These are phyloP conservation scores for Rhopalosiphum nymphaeae DNA, from an alignment of 2,888 invertebrate species.

Conservation along the genomic window DNA sequence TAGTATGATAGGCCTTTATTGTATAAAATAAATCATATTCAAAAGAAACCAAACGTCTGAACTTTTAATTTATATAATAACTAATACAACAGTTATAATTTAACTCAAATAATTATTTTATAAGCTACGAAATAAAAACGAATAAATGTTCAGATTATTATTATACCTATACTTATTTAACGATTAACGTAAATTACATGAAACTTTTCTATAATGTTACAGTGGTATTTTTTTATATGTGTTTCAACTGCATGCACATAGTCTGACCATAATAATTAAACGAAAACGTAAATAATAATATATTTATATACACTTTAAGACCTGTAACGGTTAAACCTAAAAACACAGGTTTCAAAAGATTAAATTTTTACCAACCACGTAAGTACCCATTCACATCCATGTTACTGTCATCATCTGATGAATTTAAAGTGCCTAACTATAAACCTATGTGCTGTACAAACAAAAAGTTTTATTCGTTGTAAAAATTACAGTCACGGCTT, in stretches of 20 bases:
- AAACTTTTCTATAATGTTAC: not conserved
- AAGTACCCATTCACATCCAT: no score
- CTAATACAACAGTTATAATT: not conserved
- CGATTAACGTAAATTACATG: no score
- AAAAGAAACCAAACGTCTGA: not conserved
- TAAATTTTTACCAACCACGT: slow-evolving; percentile 32
- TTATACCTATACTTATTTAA: not conserved
- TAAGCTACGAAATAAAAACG: not conserved
- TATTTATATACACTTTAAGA: not conserved
- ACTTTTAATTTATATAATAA: not conserved
- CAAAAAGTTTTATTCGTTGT: not conserved
- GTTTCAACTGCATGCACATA: not conserved
- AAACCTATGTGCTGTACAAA: not conserved
- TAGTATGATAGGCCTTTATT: not conserved
- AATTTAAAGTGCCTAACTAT: slow-evolving; percentile 31
- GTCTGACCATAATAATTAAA: not conserved
- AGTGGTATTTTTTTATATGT: not conserved
- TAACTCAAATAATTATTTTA: not conserved
- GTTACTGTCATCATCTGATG: not conserved
- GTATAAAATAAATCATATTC: not conserved
- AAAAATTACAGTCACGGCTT: not conserved
- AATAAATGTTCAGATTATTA: not conserved
- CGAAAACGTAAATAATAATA: not conserved
- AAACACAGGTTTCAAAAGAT: slow-evolving; percentile 20
- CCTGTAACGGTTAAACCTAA: not conserved